phyloP scores from a whole-genome alignment of 2,113 vertebrate species.

The Strix aluco region DNA sequence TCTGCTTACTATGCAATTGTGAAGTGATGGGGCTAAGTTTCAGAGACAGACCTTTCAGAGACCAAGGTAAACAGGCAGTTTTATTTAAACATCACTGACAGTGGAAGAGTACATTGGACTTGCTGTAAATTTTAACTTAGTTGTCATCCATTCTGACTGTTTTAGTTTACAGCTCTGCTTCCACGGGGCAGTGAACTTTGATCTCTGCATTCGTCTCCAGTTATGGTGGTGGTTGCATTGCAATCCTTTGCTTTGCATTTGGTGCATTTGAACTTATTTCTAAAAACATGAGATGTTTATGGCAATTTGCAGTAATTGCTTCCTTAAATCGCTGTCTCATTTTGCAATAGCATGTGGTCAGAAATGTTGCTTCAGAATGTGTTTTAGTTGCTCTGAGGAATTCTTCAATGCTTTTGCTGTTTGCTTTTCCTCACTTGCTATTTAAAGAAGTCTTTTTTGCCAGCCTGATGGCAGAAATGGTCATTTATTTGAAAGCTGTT shows the following conservation, averaged over 20 bases:
- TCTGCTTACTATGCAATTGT: accelerated
- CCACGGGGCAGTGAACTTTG: neutral
- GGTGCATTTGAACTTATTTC: neutral
- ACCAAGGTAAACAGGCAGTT: neutral
- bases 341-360: neutral
- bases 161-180: neutral
- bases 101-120: neutral
- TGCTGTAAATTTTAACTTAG: neutral
- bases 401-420: neutral
- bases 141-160: accelerated
- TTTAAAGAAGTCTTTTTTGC: neutral
- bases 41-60: neutral
- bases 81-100: neutral
- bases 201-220: neutral
- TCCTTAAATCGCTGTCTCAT: accelerated
- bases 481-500: neutral
- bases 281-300: neutral
- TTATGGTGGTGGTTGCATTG: neutral
- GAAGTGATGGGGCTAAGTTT: neutral
- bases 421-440: neutral
- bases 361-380: neutral
- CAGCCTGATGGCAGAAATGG: neutral
- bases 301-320: neutral
- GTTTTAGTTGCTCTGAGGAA: neutral
- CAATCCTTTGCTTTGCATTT: neutral